Evolutionary conservation across 2,888 invertebrate species (phyloP), one percentile per base, ranked within the genome.

Genomic region (Drosophila vallismaia): DNA sequence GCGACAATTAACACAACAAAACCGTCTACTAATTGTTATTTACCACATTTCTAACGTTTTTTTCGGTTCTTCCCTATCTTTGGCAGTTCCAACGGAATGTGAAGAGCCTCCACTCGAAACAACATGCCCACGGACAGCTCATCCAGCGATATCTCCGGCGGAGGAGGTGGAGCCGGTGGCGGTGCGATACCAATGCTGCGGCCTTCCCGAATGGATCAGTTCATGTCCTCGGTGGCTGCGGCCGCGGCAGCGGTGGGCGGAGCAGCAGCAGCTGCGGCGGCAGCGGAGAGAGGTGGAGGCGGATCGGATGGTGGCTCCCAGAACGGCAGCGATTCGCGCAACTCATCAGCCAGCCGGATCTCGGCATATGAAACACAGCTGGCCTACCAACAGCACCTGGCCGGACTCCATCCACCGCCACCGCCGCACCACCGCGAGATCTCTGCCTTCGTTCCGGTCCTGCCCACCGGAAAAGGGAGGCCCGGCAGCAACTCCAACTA

Each of bases 361-460:
- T 84, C 88, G 71, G 92, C 75, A 9, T 95, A 94, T 76, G 95
- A 95, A 63, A 93, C 94, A 8, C 93, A 94, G 72, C 93, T 94
- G 75, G 93, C 94, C 38, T 95, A 95, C 86, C 95, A 95, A 77
- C 94, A 95, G 77, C 95, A 94, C 87, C 92, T 94, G 83, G 92
- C 93, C 31, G 87, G 88, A 3, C 75, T 90, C 26, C 87, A 89
- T 36, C 85, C 75, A 6, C 75, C 63, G 0, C 74, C 57, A 1
- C 71, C 62, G 19, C 72, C 77, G 4, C 93, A 94, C 53, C 96
- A 95, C 89, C 93, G 96, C 45, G 96, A 96, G 92, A 94, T 95
- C 7, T 97, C 96, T 10, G 97, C 97, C 1, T 97, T 97, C 91
- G 96, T 97, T 54, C 97, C 97, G 33, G 97, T 97, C 55, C 95